A percentile compares a stretch with the other conserved stretches of the same genome.
These are phyloP conservation scores for Ypsolopha scabrella DNA, from an alignment of 2,888 invertebrate species.

Conservation along the genomic window DNA sequence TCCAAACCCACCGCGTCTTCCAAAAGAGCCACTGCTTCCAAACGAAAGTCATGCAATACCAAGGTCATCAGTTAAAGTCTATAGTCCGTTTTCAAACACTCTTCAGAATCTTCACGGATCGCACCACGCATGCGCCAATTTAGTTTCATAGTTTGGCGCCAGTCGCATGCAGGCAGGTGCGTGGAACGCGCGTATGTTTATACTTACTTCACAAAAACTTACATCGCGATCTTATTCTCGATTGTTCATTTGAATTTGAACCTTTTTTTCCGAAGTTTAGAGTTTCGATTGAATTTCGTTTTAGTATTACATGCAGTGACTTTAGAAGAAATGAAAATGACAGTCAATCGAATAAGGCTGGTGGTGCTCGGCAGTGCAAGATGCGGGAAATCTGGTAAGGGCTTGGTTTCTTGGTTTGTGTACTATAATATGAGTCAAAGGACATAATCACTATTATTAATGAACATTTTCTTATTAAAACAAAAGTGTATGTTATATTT, in stretches of 20 bases:
- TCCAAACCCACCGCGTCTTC: too few species aligned
- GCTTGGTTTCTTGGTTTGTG: too few species aligned
- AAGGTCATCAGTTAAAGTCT: too few species aligned
- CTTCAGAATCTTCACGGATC: neutral
- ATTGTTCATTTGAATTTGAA: neutral
- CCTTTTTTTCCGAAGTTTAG: neutral
- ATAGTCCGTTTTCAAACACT: neutral
- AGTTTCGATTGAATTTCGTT: neutral
- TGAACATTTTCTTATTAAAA: too few species aligned
- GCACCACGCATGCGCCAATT: slow-evolving; percentile 10
- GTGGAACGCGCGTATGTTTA: slow-evolving; percentile 56
- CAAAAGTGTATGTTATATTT: too few species aligned
- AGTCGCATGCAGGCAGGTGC: slow-evolving; percentile 64
- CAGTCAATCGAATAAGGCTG: slow-evolving; percentile 82
- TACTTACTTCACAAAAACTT: slow-evolving; percentile 5
- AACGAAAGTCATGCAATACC: too few species aligned
- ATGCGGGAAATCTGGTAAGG: slow-evolving; percentile 82
- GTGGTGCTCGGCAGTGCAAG: slow-evolving; percentile 81
- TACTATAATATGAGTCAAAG: too few species aligned
- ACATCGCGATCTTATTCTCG: neutral
- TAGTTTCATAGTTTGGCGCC: slow-evolving; percentile 38
- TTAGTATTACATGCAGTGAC: slow-evolving; percentile 23
- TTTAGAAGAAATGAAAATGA: slow-evolving; percentile 72
- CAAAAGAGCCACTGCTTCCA: too few species aligned
- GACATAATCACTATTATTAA: too few species aligned